These are phyloP conservation scores for Nebria ingens DNA, from an alignment of 1,140 invertebrate genomes.

Conservation along the genomic window DNA sequence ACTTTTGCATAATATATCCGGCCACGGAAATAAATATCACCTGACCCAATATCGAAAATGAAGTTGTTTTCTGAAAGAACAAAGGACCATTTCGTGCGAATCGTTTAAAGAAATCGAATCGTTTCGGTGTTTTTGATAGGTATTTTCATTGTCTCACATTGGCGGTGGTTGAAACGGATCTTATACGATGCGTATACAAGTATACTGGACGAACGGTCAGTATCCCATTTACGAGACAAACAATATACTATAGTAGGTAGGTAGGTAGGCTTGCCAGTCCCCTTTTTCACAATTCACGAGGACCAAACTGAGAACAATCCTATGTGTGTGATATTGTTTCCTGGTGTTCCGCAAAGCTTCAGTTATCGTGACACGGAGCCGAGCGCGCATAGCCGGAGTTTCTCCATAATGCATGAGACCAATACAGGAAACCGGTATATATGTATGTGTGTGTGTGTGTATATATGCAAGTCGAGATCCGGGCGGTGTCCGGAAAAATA, in stretches of 20 bases:
- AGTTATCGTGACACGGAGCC: background rate
- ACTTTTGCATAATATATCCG: too few relatives aligned
- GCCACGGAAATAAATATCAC: too few relatives aligned
- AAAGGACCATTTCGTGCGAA: too few relatives aligned
- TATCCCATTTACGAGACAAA: slow-evolving; percentile 5
- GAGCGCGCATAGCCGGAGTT: background rate
- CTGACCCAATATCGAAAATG: too few relatives aligned
- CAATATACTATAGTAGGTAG: background rate
- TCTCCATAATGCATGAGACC: slow-evolving; percentile 9
- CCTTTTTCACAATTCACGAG: background rate
- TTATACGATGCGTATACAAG: too few relatives aligned
- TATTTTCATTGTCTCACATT: too few relatives aligned
- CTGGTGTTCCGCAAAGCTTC: slow-evolving; percentile 6
- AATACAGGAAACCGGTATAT: background rate
- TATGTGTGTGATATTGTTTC: background rate
- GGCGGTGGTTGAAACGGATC: too few relatives aligned
- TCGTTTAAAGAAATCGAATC: too few relatives aligned
- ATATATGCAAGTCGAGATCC: background rate
- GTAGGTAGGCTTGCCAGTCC: background rate
- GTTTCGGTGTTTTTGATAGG: too few relatives aligned
- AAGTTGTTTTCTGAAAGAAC: too few relatives aligned
- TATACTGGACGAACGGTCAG: too few relatives aligned
- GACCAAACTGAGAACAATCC: background rate
- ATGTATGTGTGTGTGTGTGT: background rate
- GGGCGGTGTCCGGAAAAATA: slow-evolving; percentile 1